Percentiles rank a stretch among this genome's conserved stretches.
These are phyloP conservation scores for Campoplex nolae DNA, from an alignment of 2,888 invertebrate species.

Conservation along the genomic window DNA sequence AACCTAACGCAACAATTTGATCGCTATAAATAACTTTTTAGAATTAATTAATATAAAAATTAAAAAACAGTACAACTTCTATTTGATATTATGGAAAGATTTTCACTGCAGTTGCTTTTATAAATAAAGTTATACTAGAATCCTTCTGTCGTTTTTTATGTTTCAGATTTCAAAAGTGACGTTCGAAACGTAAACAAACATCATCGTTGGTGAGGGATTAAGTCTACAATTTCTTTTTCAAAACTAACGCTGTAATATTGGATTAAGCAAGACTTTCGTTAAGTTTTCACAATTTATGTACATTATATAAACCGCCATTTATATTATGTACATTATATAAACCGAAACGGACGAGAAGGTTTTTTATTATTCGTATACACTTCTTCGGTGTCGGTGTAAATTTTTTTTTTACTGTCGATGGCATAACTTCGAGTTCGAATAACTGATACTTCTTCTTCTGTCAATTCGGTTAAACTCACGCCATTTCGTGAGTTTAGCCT, in stretches of 20 bases:
- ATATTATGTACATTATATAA: not conserved
- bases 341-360: no score
- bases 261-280: not conserved
- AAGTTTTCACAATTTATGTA: not conserved
- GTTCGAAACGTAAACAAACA: conserved; percentile 2
- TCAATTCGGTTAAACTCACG: no score
- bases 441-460: no score
- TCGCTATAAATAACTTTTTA: no score
- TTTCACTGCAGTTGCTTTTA: not conserved
- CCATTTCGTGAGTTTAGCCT: no score
- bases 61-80: not conserved
- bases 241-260: not conserved
- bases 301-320: not conserved
- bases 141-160: not conserved
- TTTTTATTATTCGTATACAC: not conserved
- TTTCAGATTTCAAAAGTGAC: not conserved
- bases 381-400: no score
- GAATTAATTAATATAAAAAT: no score
- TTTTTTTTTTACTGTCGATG: no score
- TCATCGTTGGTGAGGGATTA: not conserved
- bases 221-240: not conserved
- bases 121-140: not conserved
- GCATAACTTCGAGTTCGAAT: no score
- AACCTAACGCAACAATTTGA: no score
- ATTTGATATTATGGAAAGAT: no score